A percentile compares a stretch with the other conserved stretches of the same genome.
phyloP scores from a whole-genome alignment of 37 sponge, comb jelly and placozoan genomes.

The Aphrocallistes beatrix region DNA sequence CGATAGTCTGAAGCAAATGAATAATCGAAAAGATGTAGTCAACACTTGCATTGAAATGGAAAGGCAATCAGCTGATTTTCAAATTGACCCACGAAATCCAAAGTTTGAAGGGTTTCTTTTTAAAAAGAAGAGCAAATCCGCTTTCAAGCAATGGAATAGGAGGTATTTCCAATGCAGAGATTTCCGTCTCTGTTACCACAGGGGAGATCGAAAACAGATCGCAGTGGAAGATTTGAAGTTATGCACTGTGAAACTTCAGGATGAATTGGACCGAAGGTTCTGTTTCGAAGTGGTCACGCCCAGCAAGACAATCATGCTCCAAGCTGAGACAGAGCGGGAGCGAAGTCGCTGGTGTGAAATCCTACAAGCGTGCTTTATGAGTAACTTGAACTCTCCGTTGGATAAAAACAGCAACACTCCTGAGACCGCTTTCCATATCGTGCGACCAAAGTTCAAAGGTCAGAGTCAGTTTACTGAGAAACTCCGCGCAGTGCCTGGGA shows the following conservation, averaged over 20 bases:
- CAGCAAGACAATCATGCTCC: background rate
- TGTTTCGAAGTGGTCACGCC: constrained; percentile 2
- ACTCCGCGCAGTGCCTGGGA: constrained; percentile 15
- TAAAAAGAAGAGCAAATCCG: constrained; percentile 15
- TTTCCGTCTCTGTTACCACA: constrained; percentile 11
- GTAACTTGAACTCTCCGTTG: background rate
- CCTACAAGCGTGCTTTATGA: background rate
- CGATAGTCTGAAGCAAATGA: background rate
- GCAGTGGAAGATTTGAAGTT: background rate
- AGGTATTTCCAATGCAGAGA: background rate
- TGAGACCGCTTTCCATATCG: background rate
- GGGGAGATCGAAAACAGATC: background rate
- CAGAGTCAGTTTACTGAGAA: constrained; percentile 9
- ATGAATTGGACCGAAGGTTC: background rate
- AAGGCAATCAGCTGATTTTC: background rate
- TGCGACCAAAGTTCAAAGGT: background rate
- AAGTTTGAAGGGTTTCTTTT: background rate
- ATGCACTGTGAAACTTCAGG: background rate
- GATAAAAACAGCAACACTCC: background rate
- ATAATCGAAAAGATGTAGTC: background rate
- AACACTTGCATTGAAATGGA: background rate
- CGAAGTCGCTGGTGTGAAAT: background rate
- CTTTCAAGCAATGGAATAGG: background rate
- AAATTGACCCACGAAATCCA: background rate
- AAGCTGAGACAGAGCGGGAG: constrained; percentile 9